Conservation (phyloP, 2,113 vertebrate species). For the Tyrannus savana region DNA sequence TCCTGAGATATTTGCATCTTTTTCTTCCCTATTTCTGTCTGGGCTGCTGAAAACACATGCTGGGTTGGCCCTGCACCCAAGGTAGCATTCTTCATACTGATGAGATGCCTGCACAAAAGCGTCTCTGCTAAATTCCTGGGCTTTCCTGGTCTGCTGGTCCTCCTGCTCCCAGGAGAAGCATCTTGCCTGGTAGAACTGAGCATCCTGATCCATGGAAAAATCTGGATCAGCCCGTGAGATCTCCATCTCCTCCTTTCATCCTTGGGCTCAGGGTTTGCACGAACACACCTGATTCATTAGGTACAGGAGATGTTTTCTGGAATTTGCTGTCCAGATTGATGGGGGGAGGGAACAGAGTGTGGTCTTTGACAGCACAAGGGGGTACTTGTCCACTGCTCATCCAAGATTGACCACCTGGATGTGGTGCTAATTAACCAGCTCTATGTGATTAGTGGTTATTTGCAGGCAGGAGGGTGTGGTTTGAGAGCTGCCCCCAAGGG, state of each 20-base stretch:
- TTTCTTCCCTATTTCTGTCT: constrained; percentile 36
- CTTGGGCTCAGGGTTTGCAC: neutral
- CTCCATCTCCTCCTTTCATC: neutral
- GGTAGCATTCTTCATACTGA: neutral
- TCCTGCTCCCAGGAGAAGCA: neutral
- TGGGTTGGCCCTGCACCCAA: neutral
- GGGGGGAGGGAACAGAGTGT: neutral
- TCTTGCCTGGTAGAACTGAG: neutral
- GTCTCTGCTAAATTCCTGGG: neutral
- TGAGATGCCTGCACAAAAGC: neutral
- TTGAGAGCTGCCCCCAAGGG: neutral
- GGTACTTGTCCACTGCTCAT: neutral
- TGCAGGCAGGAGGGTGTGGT: neutral
- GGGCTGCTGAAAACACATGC: neutral
- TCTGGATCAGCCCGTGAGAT: neutral
- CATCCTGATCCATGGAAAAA: neutral
- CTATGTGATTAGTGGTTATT: no score
- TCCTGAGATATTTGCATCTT: constrained; percentile 45
- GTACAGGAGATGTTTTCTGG: neutral
- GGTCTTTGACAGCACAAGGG: neutral
- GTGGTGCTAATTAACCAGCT: neutral
- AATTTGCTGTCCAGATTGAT: neutral
- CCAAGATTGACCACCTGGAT: neutral
- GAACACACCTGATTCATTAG: neutral
- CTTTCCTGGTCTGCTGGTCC: neutral